Conservation (phyloP, 2,888 invertebrate genomes). For the Erynnis tages region DNA sequence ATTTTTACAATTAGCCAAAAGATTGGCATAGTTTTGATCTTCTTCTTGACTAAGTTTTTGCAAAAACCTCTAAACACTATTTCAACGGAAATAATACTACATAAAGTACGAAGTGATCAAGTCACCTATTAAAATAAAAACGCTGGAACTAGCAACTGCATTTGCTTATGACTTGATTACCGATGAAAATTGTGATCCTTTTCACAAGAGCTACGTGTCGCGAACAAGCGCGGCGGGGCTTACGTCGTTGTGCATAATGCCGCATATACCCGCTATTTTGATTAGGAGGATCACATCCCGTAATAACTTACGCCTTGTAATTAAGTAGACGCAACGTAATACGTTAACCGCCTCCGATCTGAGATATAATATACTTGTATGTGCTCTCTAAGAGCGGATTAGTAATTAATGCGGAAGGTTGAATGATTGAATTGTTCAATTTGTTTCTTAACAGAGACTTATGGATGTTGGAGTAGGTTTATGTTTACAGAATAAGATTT, state of each 20-base stretch:
- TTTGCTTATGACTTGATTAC: conserved; percentile 25
- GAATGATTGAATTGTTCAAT: conserved; percentile 1
- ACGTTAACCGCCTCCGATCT: conserved; percentile 4
- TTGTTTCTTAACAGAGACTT: background rate
- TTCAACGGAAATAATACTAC: no score
- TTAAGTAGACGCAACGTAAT: conserved; percentile 25
- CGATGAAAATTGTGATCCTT: conserved; percentile 38
- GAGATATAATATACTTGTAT: background rate
- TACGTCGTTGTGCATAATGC: conserved; percentile 65
- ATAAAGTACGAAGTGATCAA: no score
- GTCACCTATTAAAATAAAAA: no score
- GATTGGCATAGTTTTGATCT: no score
- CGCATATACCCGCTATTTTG: conserved; percentile 51
- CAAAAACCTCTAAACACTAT: no score
- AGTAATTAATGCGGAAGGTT: background rate
- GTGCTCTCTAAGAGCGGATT: background rate
- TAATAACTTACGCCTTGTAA: conserved; percentile 38
- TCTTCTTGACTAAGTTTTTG: no score
- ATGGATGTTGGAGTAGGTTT: no score
- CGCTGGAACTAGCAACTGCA: no score
- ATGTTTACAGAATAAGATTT: no score
- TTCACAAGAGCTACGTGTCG: conserved; percentile 59
- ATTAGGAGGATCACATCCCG: conserved; percentile 49
- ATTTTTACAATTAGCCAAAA: no score
- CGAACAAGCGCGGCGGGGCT: conserved; percentile 62